Conservation (phyloP, 2,797 vertebrate species). For the Orestias chungarensis region DNA sequence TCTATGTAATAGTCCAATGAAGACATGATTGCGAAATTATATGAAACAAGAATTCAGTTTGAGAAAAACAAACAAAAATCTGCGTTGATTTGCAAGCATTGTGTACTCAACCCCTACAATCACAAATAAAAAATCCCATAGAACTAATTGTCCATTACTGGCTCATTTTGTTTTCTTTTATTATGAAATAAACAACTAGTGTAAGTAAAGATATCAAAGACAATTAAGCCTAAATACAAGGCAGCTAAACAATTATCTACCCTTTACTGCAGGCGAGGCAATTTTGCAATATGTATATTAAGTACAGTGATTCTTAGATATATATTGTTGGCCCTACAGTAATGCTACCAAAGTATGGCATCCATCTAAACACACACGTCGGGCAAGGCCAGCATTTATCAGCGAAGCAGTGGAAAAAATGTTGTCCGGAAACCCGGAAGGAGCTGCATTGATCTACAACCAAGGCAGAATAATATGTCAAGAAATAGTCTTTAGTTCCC, state of each 20-base stretch:
- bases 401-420: too few relatives aligned
- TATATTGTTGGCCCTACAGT: neutral
- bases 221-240: neutral
- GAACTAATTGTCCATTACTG: neutral
- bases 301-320: neutral
- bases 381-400: too few relatives aligned
- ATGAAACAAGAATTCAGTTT: too few relatives aligned
- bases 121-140: neutral
- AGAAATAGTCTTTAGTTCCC: neutral
- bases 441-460: too few relatives aligned
- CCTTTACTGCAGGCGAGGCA: neutral
- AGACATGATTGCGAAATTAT: neutral
- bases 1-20: too few relatives aligned
- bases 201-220: neutral
- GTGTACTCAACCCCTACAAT: neutral
- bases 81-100: neutral
- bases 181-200: neutral
- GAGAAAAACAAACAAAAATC: neutral
- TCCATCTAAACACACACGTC: too few relatives aligned
- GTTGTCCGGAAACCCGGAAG: too few relatives aligned
- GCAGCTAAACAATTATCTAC: neutral
- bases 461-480: neutral
- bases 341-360: neutral
- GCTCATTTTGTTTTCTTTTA: neutral
- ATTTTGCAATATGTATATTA: neutral